Conservation (phyloP, 1,140 invertebrate species). For the Telenomus remus region DNA sequence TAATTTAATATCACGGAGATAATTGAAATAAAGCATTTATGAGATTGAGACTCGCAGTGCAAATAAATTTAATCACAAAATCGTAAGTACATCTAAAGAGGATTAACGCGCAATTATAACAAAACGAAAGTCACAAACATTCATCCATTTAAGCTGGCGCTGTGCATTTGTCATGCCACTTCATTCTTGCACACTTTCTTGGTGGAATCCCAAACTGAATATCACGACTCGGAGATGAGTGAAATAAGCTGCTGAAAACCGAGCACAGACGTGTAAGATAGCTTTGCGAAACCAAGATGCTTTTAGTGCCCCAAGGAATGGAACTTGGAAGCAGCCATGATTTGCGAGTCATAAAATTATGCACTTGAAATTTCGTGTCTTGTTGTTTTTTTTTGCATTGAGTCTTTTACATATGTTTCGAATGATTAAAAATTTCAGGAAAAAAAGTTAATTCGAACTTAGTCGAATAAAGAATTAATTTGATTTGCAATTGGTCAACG, state of each 20-base stretch:
- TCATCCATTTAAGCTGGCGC: conserved; percentile 7
- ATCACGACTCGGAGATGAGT: conserved; percentile 29
- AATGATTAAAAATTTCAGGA: neutral
- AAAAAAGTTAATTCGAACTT: too few relatives aligned
- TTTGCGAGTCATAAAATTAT: conserved; percentile 43
- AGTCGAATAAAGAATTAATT: too few relatives aligned
- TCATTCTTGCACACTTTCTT: conserved; percentile 33
- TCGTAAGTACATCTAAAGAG: conserved; percentile 30
- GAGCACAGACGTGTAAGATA: conserved; percentile 20
- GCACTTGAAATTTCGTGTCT: conserved; percentile 25
- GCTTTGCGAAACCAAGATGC: conserved; percentile 1
- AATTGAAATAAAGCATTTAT: conserved; percentile 19
- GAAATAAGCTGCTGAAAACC: conserved; percentile 35
- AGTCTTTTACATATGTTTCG: neutral
- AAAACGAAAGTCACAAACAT: conserved; percentile 27
- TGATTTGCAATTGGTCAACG: too few relatives aligned
- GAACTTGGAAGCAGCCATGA: conserved; percentile 29
- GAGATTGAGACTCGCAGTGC: conserved; percentile 5
- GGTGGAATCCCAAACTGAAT: conserved; percentile 35
- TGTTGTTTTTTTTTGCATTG: neutral
- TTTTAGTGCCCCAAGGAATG: conserved; percentile 16
- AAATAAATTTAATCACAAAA: conserved; percentile 20
- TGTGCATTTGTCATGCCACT: conserved; percentile 30
- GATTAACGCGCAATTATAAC: conserved; percentile 34
- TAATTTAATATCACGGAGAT: conserved; percentile 11